Conservation (phyloP, 2,797 vertebrate species). For the Pantherophis alleghaniensis region DNA sequence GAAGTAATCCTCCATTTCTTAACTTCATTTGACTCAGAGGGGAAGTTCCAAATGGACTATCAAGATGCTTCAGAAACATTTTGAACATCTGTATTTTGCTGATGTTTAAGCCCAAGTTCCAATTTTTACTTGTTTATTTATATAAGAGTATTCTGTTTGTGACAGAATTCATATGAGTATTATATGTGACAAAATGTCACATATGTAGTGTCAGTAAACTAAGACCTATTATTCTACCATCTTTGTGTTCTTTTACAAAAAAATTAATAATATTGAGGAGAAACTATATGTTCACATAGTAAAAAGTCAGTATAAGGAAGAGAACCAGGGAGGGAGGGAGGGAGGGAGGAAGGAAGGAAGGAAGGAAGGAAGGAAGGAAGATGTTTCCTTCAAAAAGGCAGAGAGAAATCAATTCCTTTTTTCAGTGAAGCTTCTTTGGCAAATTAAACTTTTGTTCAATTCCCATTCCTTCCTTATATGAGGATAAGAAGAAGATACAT, state of each 20-base stretch:
- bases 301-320: conserved; percentile 35
- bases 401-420: not conserved
- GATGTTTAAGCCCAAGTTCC: conserved; percentile 8
- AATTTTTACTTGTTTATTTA: not conserved
- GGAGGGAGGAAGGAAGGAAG: not conserved
- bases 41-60: conserved; percentile 34
- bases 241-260: conserved; percentile 10
- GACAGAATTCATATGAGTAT: no score
- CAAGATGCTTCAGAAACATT: not conserved
- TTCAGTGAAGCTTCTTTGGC: not conserved
- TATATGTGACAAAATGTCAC: not conserved
- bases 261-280: not conserved
- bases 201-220: not conserved
- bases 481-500: not conserved
- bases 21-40: conserved; percentile 65
- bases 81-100: conserved; percentile 1
- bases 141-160: not conserved
- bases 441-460: not conserved
- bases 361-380: no score
- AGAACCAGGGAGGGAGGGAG: not conserved
- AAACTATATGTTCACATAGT: conserved; percentile 25
- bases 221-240: not conserved
- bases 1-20: conserved; percentile 49
- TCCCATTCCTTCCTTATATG: not conserved
- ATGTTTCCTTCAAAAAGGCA: conserved; percentile 3